Evolutionary conservation across 2,888 invertebrate species (phyloP), one percentile per base, ranked within the genome.

Genomic region (Theristus sp.): DNA sequence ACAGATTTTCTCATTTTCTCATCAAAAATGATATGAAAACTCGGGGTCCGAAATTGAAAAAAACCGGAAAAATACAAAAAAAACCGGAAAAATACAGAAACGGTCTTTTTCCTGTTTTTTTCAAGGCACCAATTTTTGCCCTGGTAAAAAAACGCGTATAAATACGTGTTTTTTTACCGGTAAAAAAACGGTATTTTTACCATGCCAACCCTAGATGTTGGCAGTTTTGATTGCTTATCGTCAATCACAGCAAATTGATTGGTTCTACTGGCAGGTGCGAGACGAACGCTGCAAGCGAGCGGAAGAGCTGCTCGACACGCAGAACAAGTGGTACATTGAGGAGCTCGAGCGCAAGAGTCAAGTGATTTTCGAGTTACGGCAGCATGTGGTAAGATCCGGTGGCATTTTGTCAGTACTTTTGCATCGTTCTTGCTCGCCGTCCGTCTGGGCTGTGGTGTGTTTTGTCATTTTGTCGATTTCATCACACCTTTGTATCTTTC

Each of bases 261-360:
- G 6, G 47, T 62, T 22, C 60, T 63, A 65, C 65, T 55, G 62
- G 76, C 54, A 76, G 75, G 74, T 71, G 64, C 68, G 80, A 68
- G 89, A 89, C 75, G 85, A 85, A 69, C 82, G 87, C 26, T 79
- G 89, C 69, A 86, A 87, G 68, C 85, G 87, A 72, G 90, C 91
- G 75, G 82, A 84, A 68, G 78, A 80, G 6, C 80, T 88, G 67
- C 75, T 88, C 30, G 82, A 82, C 65, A 84, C 84, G n/a, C 31
- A 58, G 30, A 53, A 27, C 47, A n/a, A 31, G 26, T 61, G 58
- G 58, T 28, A 27, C 20, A 6, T 17, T n/a, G 30, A 53, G 2
- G 46, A 62, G 46, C 20, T 62, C 3, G 27, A 29, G 20, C 30
- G 38, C n/a, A 28, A 28, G 38, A 56, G 59, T 49, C 27, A 10